phyloP scores from a whole-genome alignment of 2,113 vertebrate species.

The Hystrix cristata region DNA sequence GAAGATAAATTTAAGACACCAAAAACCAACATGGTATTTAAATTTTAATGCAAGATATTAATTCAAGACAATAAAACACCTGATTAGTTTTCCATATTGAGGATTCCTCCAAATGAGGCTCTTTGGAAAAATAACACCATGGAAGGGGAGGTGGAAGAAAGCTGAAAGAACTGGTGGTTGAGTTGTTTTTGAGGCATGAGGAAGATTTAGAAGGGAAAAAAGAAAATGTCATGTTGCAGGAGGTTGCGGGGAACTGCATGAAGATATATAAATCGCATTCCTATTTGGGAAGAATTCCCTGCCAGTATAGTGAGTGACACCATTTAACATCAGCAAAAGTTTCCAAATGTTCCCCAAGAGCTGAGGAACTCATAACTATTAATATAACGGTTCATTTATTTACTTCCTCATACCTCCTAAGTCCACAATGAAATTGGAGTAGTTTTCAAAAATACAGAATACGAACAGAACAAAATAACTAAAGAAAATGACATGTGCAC shows the following conservation, averaged over 20 bases:
- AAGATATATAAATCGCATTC: neutral
- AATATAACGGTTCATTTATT: neutral
- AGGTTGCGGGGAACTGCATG: neutral
- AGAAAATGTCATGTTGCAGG: neutral
- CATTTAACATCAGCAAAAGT: neutral
- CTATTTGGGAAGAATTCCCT: neutral
- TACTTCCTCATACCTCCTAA: neutral
- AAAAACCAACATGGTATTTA: neutral
- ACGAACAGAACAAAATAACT: neutral
- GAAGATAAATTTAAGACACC: neutral
- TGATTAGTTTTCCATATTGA: neutral
- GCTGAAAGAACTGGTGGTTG: neutral
- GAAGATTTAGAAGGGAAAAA: neutral
- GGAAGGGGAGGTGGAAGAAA: neutral
- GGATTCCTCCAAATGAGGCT: neutral
- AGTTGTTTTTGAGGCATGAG: neutral
- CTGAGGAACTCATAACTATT: neutral
- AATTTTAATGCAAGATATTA: neutral
- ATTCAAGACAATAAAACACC: slow-evolving; percentile 17
- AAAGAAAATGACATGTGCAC: neutral
- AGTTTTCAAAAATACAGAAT: slow-evolving; percentile 15
- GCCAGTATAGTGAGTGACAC: neutral
- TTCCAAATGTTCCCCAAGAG: neutral
- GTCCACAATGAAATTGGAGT: neutral
- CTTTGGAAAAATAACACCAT: neutral